Evolutionary conservation across 2,888 invertebrate species (phyloP).

Genomic region (Fragum sueziense): DNA sequence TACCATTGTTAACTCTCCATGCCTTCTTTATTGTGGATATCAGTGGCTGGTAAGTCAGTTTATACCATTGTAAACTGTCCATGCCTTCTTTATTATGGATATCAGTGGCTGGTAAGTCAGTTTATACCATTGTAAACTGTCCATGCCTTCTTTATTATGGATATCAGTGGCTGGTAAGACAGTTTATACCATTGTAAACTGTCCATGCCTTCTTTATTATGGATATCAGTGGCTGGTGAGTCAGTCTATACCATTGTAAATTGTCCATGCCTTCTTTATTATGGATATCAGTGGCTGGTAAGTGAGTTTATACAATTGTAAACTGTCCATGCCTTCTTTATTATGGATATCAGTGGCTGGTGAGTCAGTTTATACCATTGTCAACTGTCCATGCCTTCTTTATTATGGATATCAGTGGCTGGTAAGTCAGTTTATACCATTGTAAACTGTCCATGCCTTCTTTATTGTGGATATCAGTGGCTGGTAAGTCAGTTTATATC

Average conservation of each 20-base stretch:
- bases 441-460: no score
- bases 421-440: no score
- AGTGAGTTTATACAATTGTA: constrained; percentile 51
- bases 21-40: constrained; percentile 37
- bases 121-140: constrained; percentile 53
- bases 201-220: constrained; percentile 23
- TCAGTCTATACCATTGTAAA: constrained; percentile 55
- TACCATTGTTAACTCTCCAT: constrained; percentile 52
- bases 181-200: constrained; percentile 57
- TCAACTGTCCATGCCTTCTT: no score
- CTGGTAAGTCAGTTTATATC: no score
- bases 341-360: constrained; percentile 52
- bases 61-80: constrained; percentile 52
- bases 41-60: constrained; percentile 52
- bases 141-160: constrained; percentile 30
- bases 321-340: constrained; percentile 33
- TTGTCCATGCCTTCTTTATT: constrained; percentile 27
- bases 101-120: constrained; percentile 54
- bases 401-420: no score
- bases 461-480: no score
- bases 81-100: constrained; percentile 37
- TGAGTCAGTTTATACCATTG: constrained; percentile 11
- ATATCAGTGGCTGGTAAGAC: constrained; percentile 53
- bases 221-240: constrained; percentile 54
- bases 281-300: constrained; percentile 55